Evolutionary conservation across 2,113 vertebrate genomes (phyloP), one percentile per base, ranked within the genome.

Genomic region (Ciconia boyciana): DNA sequence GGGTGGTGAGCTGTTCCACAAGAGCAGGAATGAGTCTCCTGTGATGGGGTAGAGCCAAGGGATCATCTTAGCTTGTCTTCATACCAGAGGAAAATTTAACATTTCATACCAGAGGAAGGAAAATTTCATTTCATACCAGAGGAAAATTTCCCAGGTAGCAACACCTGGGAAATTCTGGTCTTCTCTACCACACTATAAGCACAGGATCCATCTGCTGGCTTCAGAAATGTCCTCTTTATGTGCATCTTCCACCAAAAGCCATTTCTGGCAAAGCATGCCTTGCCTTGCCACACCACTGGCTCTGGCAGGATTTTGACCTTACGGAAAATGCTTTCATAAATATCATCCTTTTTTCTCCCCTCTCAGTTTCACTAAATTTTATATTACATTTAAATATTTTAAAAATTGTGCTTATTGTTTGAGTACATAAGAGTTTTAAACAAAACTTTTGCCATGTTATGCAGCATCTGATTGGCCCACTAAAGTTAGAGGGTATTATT

Each of bases 351-450:
- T 69, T 75, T 58, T 2, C 65, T 75, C 6, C 22, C 12, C 14
- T 65, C 44, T 62, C 46, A 54, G 29, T 36, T 86, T 89, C 39
- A 65, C 44, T 69, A 16, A 7, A 72, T 78, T 84, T 89, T 34
- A 65, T 22, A 36, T 60, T 55, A 26, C 19, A 29, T 39, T 80
- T n/a, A 79, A 78, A 24, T 55, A n/a, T 25, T 78, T 90, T 60
- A 0, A 0, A 34, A 74, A 52, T 11, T 62, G 2, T 10, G 1
- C 12, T 74, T 76, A 24, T 34, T 58, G 7, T 74, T 10, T 66
- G 24, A 46, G 14, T 34, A 31, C 6, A 11, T 7, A 32, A 44
- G 19, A 46, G 13, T 36, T 95, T 93, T 75, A 51, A 74, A 58
- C 60, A 93, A 89, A 93, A 74, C 2, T 8, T 78, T 16, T 66